Evolutionary conservation across 2,888 invertebrate species (phyloP).

Genomic region (Thalpophila matura): DNA sequence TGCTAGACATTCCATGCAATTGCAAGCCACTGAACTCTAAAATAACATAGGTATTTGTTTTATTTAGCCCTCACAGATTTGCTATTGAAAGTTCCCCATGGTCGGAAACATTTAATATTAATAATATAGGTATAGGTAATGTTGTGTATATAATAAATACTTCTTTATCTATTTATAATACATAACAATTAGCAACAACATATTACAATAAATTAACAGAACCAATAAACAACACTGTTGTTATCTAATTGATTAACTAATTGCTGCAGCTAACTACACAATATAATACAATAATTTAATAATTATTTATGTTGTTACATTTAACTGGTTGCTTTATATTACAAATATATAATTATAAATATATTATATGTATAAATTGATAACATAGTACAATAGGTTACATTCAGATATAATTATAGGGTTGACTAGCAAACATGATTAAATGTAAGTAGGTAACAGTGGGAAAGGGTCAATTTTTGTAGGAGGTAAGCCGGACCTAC

Average conservation of each 20-base stretch:
- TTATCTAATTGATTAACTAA: constrained; percentile 34
- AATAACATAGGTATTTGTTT: too few species aligned
- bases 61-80: too few species aligned
- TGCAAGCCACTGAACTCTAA: too few species aligned
- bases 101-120: too few species aligned
- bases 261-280: constrained; percentile 19
- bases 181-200: not conserved
- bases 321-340: not conserved
- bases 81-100: too few species aligned
- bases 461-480: too few species aligned
- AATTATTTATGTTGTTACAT: constrained; percentile 7
- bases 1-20: too few species aligned
- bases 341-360: too few species aligned
- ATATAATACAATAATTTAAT: not conserved
- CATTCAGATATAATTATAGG: constrained; percentile 24
- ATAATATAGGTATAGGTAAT: too few species aligned
- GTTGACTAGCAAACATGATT: not conserved
- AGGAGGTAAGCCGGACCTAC: too few species aligned
- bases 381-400: constrained; percentile 20
- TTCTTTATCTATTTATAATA: not conserved
- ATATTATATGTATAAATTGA: constrained; percentile 20
- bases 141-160: too few species aligned
- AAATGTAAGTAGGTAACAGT: too few species aligned
- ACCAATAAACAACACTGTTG: constrained; percentile 11
- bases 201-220: constrained; percentile 2